Evolutionary conservation across 1,140 invertebrate genomes (phyloP).

Genomic region (Dufourea novaeangliae): DNA sequence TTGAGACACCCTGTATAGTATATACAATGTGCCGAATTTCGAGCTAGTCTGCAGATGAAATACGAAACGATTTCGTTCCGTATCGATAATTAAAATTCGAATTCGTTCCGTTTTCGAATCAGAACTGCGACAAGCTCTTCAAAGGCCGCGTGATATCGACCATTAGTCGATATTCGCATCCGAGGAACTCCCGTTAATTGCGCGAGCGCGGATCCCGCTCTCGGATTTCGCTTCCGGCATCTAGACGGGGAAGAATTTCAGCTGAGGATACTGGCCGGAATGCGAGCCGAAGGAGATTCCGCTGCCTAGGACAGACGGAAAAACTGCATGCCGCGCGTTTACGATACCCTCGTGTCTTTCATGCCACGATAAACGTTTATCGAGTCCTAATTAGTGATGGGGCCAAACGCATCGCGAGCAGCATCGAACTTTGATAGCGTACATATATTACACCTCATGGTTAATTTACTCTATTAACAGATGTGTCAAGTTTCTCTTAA

Average conservation of each 20-base stretch:
- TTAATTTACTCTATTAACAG: too few relatives aligned
- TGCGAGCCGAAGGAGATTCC: conserved; percentile 11
- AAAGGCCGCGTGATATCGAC: conserved; percentile 38
- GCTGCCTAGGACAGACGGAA: not conserved
- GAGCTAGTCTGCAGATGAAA: too few relatives aligned
- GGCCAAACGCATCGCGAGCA: not conserved
- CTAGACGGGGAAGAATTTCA: conserved; percentile 43
- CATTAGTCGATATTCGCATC: conserved; percentile 43
- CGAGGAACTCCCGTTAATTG: conserved; percentile 59
- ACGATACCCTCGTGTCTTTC: not conserved
- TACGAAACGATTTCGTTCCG: too few relatives aligned
- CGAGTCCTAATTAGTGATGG: conserved; percentile 14
- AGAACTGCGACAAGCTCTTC: not conserved
- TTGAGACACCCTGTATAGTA: too few relatives aligned
- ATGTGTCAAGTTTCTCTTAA: too few relatives aligned
- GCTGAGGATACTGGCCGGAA: conserved; percentile 34
- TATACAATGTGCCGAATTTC: too few relatives aligned
- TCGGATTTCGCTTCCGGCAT: conserved; percentile 64
- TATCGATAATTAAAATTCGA: too few relatives aligned
- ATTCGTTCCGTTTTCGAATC: too few relatives aligned
- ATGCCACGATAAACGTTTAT: conserved; percentile 36
- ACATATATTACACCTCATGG: too few relatives aligned
- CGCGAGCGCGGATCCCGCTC: conserved; percentile 38
- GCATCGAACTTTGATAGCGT: not conserved
- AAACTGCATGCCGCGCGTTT: not conserved